These are phyloP conservation scores for Noctua janthe DNA, from an alignment of 2,888 invertebrate genomes.

Conservation along the genomic window DNA sequence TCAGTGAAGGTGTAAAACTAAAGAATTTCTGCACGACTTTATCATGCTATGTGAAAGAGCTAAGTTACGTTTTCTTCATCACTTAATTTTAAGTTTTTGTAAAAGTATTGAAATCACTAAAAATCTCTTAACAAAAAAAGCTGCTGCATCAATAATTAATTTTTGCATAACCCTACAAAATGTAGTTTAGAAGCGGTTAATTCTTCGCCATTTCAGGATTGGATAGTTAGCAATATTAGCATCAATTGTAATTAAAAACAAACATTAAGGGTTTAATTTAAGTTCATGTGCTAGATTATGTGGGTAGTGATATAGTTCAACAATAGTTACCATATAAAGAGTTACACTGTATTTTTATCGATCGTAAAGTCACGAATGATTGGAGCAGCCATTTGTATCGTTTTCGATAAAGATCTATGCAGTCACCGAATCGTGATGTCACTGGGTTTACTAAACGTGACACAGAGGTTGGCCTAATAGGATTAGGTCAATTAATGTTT, in stretches of 20 bases:
- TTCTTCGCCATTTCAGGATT: background rate
- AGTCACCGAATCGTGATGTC: conserved; percentile 57
- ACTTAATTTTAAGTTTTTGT: background rate
- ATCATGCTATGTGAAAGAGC: background rate
- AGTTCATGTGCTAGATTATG: background rate
- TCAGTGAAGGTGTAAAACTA: background rate
- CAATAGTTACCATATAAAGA: conserved; percentile 5
- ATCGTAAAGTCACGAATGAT: conserved; percentile 22
- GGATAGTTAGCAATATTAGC: background rate
- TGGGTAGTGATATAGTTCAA: background rate
- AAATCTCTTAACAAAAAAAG: background rate
- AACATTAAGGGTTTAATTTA: background rate
- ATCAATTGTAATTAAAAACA: background rate
- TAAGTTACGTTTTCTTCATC: background rate
- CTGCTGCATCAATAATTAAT: background rate
- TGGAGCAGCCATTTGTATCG: conserved; percentile 16
- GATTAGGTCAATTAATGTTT: conserved; percentile 53
- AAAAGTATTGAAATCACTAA: background rate
- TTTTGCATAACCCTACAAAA: background rate
- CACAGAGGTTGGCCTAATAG: conserved; percentile 52
- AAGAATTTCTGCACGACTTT: background rate
- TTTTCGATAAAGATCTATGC: conserved; percentile 60
- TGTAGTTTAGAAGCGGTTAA: background rate
- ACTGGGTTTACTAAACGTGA: conserved; percentile 62
- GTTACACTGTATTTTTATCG: conserved; percentile 14